Evolutionary conservation across 2,888 invertebrate genomes (phyloP), one percentile per base, ranked within the genome.

Genomic region (Campoletis raptor): DNA sequence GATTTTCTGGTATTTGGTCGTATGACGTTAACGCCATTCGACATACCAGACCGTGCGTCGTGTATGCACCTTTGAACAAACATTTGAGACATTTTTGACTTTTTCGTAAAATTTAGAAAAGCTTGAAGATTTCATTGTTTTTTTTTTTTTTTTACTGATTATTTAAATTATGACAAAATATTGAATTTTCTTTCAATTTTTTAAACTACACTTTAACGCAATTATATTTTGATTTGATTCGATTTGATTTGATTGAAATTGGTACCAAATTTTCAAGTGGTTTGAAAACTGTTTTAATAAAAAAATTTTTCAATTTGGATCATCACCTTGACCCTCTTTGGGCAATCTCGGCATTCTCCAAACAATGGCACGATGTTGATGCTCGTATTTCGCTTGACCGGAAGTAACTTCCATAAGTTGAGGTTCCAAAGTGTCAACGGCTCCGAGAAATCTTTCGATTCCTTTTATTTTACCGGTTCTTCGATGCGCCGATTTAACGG

Each of bases 331-430:
- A 89, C 99, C 99, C 95, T 99, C 99, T 95, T 99, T 99, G 81
- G 99, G 99, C 91, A 99, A 96, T 78, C 99, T 96, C 10, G 99
- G 97, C 96, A 99, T 99, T 90, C 99, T 96, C 99, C 99, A 99
- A 45, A 99, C 99, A 91, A 99, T 98, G 84, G 99, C 97, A 89
- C 98, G 96, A 95, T 99, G 99, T 93, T 99, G 98, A 95, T 99
- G 99, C 95, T 99, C 99, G 95, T 99, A 99, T 95, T 99, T 99
- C 83, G 99, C 99, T 94, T 98, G 97, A 72, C 99, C 99, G 0
- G 98, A 98, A 15, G 99, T 99, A 9, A 98, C 98, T 94, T 99
- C 99, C 94, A 99, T 99, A 40, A 99, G 95, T 73, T 98, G 98
- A 91, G 98, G 97, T 93, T 98, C 98, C 89, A 98, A 95, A 15